These are phyloP conservation scores for Saccopteryx leptura DNA, from an alignment of 2,113 vertebrate genomes.

Conservation along the genomic window DNA sequence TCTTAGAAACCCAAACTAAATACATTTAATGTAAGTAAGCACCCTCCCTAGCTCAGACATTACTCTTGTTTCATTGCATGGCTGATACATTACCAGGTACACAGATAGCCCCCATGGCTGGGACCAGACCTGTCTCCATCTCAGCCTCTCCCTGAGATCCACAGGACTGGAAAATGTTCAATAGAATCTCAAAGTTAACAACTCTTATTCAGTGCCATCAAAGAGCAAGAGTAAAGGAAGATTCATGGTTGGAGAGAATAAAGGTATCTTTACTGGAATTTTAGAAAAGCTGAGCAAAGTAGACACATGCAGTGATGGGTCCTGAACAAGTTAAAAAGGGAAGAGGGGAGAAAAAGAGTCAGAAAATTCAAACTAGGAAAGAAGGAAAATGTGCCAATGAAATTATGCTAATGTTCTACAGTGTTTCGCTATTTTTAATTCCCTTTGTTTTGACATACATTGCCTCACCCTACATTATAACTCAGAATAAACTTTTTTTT, in stretches of 20 bases:
- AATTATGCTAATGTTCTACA: neutral
- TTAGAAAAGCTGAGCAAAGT: slow-evolving; percentile 18
- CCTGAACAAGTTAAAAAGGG: neutral
- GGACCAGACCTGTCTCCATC: neutral
- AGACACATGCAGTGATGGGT: neutral
- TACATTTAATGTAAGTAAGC: neutral
- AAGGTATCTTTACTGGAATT: neutral
- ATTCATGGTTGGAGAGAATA: neutral
- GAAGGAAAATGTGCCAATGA: neutral
- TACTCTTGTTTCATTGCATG: neutral
- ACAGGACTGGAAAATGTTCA: neutral
- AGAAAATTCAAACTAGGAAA: neutral
- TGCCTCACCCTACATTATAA: neutral
- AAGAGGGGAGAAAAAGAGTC: neutral
- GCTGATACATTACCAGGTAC: neutral
- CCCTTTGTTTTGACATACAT: neutral
- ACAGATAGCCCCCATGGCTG: neutral
- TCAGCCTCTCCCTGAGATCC: neutral
- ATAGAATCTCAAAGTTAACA: neutral
- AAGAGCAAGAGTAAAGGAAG: neutral
- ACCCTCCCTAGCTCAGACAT: neutral
- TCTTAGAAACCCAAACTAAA: neutral
- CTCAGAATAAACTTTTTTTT: neutral
- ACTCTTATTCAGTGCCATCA: neutral
- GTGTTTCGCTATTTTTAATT: neutral